A percentile compares a stretch with the other conserved stretches of the same genome.
These are phyloP conservation scores for Hippocampus abdominalis DNA, from an alignment of 2,113 vertebrate genomes.

Conservation along the genomic window DNA sequence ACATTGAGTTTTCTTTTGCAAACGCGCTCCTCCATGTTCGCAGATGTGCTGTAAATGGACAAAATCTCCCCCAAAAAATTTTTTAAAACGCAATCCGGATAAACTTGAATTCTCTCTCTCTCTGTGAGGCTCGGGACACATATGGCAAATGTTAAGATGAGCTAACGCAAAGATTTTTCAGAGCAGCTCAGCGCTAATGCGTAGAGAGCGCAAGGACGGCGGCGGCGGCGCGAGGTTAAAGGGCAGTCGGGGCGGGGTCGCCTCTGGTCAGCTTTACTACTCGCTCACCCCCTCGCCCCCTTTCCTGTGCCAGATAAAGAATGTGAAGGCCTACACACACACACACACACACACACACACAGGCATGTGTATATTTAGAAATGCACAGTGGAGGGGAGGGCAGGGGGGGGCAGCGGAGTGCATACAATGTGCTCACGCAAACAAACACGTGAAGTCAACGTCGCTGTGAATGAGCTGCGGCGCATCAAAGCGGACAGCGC, in stretches of 20 bases:
- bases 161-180: not conserved
- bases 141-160: not conserved
- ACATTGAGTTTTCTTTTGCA: too few species aligned
- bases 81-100: not conserved
- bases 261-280: conserved; percentile 29
- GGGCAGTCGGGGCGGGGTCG: conserved; percentile 9
- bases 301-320: conserved; percentile 27
- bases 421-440: conserved; percentile 24
- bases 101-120: not conserved
- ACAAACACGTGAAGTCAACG: conserved; percentile 18
- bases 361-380: not conserved
- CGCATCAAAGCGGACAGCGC: not conserved
- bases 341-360: not conserved
- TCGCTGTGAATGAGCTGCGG: not conserved
- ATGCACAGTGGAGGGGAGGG: not conserved
- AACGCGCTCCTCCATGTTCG: not conserved
- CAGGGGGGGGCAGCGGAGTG: conserved; percentile 15
- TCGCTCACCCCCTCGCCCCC: not conserved
- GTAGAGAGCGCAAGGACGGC: not conserved
- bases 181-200: not conserved
- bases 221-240: conserved; percentile 8
- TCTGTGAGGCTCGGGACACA: not conserved
- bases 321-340: not conserved
- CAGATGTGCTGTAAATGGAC: not conserved
- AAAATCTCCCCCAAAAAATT: not conserved